Percentiles rank a stretch among this genome's conserved stretches.
These are phyloP conservation scores for Bibio marci DNA, from an alignment of 2,888 invertebrate species.

Conservation along the genomic window DNA sequence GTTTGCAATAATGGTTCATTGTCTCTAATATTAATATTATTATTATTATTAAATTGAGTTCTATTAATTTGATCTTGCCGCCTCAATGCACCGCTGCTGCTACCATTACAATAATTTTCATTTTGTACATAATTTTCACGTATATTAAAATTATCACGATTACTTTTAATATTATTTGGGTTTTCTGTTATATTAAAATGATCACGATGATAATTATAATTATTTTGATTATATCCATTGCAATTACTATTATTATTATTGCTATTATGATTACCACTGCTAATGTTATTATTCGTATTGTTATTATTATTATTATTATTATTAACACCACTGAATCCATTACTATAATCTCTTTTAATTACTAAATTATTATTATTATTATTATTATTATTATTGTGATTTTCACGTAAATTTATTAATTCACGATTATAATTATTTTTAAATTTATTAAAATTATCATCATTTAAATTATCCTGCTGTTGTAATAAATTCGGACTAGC, in stretches of 20 bases:
- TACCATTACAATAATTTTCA: slow-evolving; percentile 18
- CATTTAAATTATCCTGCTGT: slow-evolving; percentile 17
- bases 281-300: slow-evolving; percentile 10
- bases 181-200: slow-evolving; percentile 30
- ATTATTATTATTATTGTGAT: slow-evolving; percentile 15
- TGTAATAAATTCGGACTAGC: slow-evolving; percentile 18
- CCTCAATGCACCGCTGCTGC: slow-evolving; percentile 10
- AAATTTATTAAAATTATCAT: slow-evolving; percentile 9
- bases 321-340: no score
- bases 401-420: slow-evolving; percentile 25
- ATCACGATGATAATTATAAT: slow-evolving; percentile 16
- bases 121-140: slow-evolving; percentile 17
- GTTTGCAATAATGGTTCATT: slow-evolving; percentile 30
- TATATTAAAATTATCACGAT: slow-evolving; percentile 19
- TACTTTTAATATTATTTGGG: slow-evolving; percentile 21
- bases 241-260: not conserved
- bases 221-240: no score
- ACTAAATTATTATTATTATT: slow-evolving; percentile 13
- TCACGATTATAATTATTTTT: slow-evolving; percentile 16
- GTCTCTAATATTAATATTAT: slow-evolving; percentile 27
- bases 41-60: slow-evolving; percentile 10
- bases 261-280: slow-evolving; percentile 10
- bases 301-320: slow-evolving; percentile 14
- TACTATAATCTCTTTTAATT: not conserved
- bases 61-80: slow-evolving; percentile 11